A percentile compares a stretch with the other conserved stretches of the same genome.
Evolutionary conservation across 2,113 vertebrate species (phyloP).

Genomic region (Gobius niger): DNA sequence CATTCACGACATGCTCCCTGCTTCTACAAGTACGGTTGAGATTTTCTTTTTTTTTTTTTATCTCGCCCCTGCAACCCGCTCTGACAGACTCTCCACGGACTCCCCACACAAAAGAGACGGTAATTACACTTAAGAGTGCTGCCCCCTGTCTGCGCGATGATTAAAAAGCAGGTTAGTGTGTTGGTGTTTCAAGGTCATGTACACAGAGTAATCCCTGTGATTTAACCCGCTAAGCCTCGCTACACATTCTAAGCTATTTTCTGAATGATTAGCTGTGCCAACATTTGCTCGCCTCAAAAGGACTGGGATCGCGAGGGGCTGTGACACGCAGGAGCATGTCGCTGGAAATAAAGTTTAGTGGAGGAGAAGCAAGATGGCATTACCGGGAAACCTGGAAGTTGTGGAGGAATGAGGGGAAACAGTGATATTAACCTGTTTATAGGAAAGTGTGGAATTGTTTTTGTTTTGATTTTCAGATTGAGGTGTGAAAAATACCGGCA

Average conservation of each 20-base stretch:
- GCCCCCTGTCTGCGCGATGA: conserved; percentile 42
- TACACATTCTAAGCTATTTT: conserved; percentile 6
- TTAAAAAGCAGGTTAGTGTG: conserved; percentile 31
- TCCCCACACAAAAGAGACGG: conserved; percentile 43
- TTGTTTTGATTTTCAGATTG: no score
- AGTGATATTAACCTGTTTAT: no score
- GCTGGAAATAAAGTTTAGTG: neutral
- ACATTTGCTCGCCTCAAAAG: conserved; percentile 14
- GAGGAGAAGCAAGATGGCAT: neutral
- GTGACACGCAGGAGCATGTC: neutral
- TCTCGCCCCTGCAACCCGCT: conserved; percentile 55
- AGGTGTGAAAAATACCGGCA: no score
- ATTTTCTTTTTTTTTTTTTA: conserved; percentile 32
- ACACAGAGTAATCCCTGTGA: conserved; percentile 5
- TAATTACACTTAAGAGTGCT: conserved; percentile 58
- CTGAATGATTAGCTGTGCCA: conserved; percentile 5
- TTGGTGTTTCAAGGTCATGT: conserved; percentile 55
- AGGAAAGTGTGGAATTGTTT: no score
- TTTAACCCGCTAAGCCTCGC: conserved; percentile 30
- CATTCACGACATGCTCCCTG: conserved; percentile 42
- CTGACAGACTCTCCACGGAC: conserved; percentile 39
- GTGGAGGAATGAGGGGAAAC: no score
- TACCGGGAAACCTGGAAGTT: no score
- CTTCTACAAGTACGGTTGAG: conserved; percentile 24
- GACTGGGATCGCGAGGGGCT: neutral